Conservation (phyloP, 2,888 invertebrate species). For the Brachyptera putata region DNA sequence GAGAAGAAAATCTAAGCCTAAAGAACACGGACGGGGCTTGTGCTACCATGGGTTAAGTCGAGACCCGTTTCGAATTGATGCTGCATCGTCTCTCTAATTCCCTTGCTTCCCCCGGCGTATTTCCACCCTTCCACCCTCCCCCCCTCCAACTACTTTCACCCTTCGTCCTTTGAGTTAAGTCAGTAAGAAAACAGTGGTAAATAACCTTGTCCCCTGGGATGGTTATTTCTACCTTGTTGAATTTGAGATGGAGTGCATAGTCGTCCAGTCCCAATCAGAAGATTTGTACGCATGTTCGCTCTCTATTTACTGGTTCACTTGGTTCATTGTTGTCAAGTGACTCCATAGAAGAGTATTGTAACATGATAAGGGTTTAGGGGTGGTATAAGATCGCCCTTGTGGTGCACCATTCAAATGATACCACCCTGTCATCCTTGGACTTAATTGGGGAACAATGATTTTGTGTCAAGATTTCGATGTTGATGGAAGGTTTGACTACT, state of each 20-base stretch:
- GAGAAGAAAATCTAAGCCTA: background rate
- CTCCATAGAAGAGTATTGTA: too few species aligned
- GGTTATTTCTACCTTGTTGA: background rate
- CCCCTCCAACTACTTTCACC: background rate
- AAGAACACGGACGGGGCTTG: constrained; percentile 3
- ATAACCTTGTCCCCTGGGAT: background rate
- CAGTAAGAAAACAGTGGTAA: constrained; percentile 2
- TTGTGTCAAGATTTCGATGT: too few species aligned
- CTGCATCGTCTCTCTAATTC: background rate
- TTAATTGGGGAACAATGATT: too few species aligned
- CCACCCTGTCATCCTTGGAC: too few species aligned
- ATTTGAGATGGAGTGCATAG: background rate
- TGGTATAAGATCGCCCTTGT: too few species aligned
- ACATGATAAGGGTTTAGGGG: too few species aligned
- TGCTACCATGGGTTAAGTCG: background rate
- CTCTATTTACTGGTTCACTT: too few species aligned
- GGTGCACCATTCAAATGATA: too few species aligned
- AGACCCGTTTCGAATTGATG: constrained; percentile 5
- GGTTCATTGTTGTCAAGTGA: too few species aligned
- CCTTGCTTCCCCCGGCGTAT: too few species aligned
- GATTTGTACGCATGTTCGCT: background rate
- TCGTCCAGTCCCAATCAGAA: background rate
- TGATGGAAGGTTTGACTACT: too few species aligned
- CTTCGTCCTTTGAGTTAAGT: background rate
- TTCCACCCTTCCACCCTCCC: background rate